phyloP scores from a whole-genome alignment of 2,113 vertebrate species.

The Coptodon rendalli region DNA sequence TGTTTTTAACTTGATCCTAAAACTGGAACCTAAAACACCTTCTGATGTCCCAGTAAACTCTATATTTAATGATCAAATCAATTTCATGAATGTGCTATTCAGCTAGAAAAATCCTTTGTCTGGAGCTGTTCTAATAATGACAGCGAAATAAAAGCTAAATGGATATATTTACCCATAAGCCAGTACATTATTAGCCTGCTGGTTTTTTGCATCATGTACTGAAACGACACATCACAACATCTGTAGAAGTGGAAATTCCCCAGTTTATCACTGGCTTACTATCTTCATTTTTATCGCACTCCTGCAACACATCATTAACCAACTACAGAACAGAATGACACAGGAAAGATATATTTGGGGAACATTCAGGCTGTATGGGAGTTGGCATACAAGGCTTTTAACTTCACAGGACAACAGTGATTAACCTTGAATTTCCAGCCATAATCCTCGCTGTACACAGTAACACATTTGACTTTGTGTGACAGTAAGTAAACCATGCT shows the following conservation, averaged over 20 bases:
- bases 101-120: not conserved
- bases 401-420: slow-evolving; percentile 1
- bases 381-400: not conserved
- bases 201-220: not conserved
- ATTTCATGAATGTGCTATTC: not conserved
- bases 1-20: not conserved
- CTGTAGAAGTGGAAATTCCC: not conserved
- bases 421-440: not conserved
- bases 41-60: not conserved
- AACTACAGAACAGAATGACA: not conserved
- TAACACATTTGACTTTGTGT: slow-evolving; percentile 3
- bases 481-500: slow-evolving; percentile 28
- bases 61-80: not conserved
- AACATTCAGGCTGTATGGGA: not conserved
- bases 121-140: not conserved
- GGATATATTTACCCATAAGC: not conserved
- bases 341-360: not conserved
- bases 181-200: not conserved
- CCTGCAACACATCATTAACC: not conserved
- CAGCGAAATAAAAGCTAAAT: not conserved
- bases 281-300: not conserved
- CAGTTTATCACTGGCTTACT: not conserved
- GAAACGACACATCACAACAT: not conserved
- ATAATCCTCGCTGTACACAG: slow-evolving; percentile 21
- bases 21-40: not conserved